Evolutionary conservation across 2,888 invertebrate genomes (phyloP).

Genomic region (Lochmaea crataegi): DNA sequence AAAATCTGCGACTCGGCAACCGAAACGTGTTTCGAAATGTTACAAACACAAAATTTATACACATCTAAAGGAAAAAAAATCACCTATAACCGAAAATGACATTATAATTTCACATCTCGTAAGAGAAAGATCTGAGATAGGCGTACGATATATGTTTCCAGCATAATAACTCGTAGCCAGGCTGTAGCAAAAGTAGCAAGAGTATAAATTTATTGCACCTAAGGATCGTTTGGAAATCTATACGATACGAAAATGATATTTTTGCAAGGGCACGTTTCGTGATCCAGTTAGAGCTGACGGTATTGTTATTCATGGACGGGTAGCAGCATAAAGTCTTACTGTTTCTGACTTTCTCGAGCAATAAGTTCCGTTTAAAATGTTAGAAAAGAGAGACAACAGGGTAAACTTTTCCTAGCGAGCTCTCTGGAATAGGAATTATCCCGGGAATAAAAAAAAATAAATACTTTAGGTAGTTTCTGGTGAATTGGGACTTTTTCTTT

Average conservation of each 20-base stretch:
- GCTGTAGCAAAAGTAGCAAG: conserved; percentile 9
- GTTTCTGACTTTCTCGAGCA: conserved; percentile 42
- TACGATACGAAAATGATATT: conserved; percentile 46
- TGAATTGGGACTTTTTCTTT: conserved; percentile 3
- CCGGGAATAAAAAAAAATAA: conserved; percentile 3
- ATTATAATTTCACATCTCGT: conserved; percentile 39
- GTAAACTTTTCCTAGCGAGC: conserved; percentile 20
- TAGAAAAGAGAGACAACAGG: conserved; percentile 19
- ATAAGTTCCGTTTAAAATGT: conserved; percentile 45
- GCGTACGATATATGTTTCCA: conserved; percentile 30
- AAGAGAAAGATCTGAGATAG: conserved; percentile 28
- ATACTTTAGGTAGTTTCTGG: conserved; percentile 14
- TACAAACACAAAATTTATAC: conserved; percentile 33
- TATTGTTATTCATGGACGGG: conserved; percentile 51
- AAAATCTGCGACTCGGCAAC: conserved; percentile 5
- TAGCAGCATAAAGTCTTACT: conserved; percentile 47
- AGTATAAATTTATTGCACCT: conserved; percentile 40
- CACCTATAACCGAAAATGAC: conserved; percentile 32
- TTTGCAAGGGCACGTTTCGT: conserved; percentile 48
- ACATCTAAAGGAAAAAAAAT: conserved; percentile 23
- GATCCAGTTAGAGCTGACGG: conserved; percentile 42
- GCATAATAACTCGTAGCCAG: conserved; percentile 33
- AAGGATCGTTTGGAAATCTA: conserved; percentile 38
- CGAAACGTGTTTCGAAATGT: conserved; percentile 21
- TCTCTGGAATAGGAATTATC: conserved; percentile 18